These are phyloP conservation scores for Halcyon smyrnensis DNA, from an alignment of 2,797 vertebrate genomes.

Conservation along the genomic window DNA sequence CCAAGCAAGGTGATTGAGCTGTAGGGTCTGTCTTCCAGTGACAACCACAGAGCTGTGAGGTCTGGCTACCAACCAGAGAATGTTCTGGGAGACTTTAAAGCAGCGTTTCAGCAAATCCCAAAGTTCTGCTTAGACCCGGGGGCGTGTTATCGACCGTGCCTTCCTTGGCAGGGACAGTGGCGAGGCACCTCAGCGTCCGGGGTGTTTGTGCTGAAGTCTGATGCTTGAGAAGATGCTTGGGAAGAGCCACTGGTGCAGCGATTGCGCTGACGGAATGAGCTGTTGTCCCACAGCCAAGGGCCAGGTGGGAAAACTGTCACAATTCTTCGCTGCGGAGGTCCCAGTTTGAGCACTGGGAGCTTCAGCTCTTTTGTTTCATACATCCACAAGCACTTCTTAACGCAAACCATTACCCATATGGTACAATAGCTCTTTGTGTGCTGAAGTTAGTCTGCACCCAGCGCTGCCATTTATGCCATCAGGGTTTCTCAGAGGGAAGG, in stretches of 20 bases:
- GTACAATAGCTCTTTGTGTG: neutral
- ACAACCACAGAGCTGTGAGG: slow-evolving; percentile 21
- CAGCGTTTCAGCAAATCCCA: neutral
- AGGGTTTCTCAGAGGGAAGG: neutral
- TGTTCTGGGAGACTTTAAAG: neutral
- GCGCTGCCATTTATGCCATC: neutral
- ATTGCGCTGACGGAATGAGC: neutral
- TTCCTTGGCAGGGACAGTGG: neutral
- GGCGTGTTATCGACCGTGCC: neutral
- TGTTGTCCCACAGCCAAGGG: neutral
- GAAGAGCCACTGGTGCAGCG: neutral
- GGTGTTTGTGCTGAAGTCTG: neutral
- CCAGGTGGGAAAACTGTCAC: neutral
- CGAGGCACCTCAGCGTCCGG: neutral
- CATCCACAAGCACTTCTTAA: neutral
- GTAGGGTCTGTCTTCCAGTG: slow-evolving; percentile 54
- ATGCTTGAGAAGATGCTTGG: neutral
- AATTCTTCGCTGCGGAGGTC: neutral
- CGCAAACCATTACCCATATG: neutral
- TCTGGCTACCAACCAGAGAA: slow-evolving; percentile 36
- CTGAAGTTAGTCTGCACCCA: neutral
- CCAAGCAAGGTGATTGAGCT: slow-evolving; percentile 52
- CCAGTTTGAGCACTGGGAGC: neutral
- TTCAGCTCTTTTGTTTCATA: neutral
- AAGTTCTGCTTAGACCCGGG: neutral